phyloP scores from a whole-genome alignment of 2,113 vertebrate species.

The Ursus arctos region DNA sequence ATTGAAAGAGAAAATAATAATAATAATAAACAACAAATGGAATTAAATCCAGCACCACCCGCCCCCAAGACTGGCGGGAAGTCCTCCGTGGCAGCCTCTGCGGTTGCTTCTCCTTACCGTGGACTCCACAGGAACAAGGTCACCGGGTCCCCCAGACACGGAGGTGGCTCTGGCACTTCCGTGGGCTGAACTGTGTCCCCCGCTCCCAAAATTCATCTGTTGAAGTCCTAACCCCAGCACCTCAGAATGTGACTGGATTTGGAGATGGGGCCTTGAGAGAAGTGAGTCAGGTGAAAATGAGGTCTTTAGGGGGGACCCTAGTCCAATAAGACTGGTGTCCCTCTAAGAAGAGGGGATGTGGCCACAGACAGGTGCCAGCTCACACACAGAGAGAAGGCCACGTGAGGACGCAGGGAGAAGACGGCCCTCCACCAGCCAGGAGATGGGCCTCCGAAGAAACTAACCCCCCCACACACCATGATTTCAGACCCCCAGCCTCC shows the following conservation, averaged over 20 bases:
- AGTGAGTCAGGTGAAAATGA: neutral
- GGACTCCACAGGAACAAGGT: neutral
- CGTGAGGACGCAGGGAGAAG: neutral
- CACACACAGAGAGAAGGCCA: neutral
- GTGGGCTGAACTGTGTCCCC: neutral
- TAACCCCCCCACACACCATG: accelerated
- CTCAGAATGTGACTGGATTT: neutral
- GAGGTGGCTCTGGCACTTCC: neutral
- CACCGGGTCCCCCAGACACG: neutral
- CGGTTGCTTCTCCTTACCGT: neutral
- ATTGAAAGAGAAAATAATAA: neutral
- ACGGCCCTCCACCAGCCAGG: neutral
- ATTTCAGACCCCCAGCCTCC: neutral
- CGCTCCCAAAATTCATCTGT: neutral
- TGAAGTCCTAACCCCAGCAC: neutral
- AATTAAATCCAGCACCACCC: neutral
- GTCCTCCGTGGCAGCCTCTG: neutral
- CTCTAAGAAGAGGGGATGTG: neutral
- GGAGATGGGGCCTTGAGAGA: neutral
- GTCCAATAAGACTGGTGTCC: neutral
- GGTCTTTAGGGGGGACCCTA: neutral
- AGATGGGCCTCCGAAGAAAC: neutral
- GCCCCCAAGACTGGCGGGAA: neutral
- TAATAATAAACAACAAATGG: neutral
- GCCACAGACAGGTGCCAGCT: neutral